Evolutionary conservation across 1,140 invertebrate species (phyloP).

Genomic region (Teleopsis dalmanni): DNA sequence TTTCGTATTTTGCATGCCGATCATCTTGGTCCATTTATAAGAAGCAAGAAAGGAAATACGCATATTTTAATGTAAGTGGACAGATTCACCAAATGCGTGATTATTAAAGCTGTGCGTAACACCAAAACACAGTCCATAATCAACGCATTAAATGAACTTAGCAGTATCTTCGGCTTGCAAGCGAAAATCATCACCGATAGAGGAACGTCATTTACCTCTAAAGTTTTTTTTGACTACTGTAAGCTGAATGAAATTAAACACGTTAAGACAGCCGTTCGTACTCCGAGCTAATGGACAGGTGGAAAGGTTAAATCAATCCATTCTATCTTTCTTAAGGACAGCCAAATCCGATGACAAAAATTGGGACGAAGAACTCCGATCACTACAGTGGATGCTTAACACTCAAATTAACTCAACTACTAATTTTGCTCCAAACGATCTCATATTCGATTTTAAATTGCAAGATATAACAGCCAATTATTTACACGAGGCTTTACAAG

Average conservation of each 20-base stretch:
- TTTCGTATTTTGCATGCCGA: slow-evolving; percentile 20
- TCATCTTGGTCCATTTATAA: slow-evolving; percentile 25
- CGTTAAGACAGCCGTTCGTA: slow-evolving; percentile 28
- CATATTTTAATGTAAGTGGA: slow-evolving; percentile 10
- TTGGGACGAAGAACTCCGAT: slow-evolving; percentile 4
- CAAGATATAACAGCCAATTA: not conserved
- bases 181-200: slow-evolving; percentile 21
- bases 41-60: slow-evolving; percentile 13
- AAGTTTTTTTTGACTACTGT: slow-evolving; percentile 23
- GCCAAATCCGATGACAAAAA: not conserved
- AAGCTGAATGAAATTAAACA: slow-evolving; percentile 20
- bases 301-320: slow-evolving; percentile 17
- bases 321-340: not conserved
- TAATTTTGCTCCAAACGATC: not conserved
- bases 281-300: slow-evolving; percentile 26
- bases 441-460: not conserved
- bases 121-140: slow-evolving; percentile 12
- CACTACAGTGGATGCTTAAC: slow-evolving; percentile 8
- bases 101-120: not conserved
- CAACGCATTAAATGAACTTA: not conserved
- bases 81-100: slow-evolving; percentile 10
- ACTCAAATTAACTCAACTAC: not conserved
- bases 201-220: slow-evolving; percentile 29
- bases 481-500: not conserved
- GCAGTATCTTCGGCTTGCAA: slow-evolving; percentile 4